Conservation (phyloP, 2,113 vertebrate genomes). For the Orcinus orca region DNA sequence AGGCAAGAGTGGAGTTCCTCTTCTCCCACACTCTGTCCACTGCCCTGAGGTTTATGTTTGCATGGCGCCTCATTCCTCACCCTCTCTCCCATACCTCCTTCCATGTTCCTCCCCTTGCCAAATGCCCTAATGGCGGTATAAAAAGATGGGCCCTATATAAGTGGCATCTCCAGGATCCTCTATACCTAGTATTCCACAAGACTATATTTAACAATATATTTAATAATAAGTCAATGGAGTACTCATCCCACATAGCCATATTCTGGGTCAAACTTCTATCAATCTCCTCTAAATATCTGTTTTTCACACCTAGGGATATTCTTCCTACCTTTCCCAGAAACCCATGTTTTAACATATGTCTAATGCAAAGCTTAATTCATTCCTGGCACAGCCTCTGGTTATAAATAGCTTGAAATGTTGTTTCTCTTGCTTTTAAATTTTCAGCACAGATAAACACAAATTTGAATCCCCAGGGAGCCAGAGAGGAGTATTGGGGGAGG, state of each 20-base stretch:
- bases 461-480: background rate
- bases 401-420: slow-evolving; percentile 32
- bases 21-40: background rate
- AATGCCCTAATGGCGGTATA: background rate
- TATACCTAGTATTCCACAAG: background rate
- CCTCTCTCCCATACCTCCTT: background rate
- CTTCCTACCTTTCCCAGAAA: background rate
- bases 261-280: background rate
- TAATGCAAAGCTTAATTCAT: background rate
- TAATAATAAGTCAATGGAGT: background rate
- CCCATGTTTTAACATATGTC: background rate
- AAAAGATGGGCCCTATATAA: background rate
- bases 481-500: background rate
- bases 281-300: background rate
- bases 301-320: background rate
- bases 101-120: background rate
- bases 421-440: slow-evolving; percentile 29
- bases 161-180: background rate
- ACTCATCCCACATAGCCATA: background rate
- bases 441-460: slow-evolving; percentile 42
- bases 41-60: background rate
- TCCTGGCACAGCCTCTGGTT: slow-evolving; percentile 2
- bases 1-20: background rate
- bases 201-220: background rate
- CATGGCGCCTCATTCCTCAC: background rate